Percentiles rank a stretch among this genome's conserved stretches.
Evolutionary conservation across 2,113 vertebrate genomes (phyloP).

Genomic region (Taurulus bubalis): DNA sequence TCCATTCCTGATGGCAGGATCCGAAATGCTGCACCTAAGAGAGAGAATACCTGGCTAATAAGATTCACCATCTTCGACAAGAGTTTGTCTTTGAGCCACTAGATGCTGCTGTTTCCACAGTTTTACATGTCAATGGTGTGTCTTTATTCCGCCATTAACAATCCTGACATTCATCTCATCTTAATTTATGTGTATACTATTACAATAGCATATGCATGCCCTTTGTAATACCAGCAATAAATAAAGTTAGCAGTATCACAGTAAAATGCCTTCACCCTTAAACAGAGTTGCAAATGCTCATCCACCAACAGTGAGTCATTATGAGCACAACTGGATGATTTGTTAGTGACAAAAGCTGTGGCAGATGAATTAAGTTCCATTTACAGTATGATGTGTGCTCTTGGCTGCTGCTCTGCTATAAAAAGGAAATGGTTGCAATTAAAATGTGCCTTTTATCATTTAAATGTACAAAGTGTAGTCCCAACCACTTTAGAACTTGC

Average conservation of each 20-base stretch:
- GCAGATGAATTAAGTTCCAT: constrained; percentile 1
- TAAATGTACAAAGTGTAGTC: neutral
- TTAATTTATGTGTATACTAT: neutral
- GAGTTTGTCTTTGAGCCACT: constrained; percentile 28
- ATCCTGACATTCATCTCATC: neutral
- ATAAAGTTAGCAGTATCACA: neutral
- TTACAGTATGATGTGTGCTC: constrained; percentile 2
- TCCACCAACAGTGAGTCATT: neutral
- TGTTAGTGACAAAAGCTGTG: neutral
- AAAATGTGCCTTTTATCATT: constrained; percentile 28
- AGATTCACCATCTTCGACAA: neutral
- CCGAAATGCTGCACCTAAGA: constrained; percentile 93
- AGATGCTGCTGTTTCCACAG: constrained; percentile 46
- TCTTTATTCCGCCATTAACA: neutral
- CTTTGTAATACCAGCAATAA: neutral
- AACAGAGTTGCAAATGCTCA: neutral
- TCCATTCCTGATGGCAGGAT: constrained; percentile 94
- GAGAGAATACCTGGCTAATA: neutral
- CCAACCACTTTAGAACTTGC: neutral
- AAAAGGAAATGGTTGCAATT: constrained; percentile 28
- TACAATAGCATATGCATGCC: neutral
- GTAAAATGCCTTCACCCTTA: neutral
- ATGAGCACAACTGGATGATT: neutral
- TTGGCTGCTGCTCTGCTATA: neutral
- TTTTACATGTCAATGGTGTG: neutral